phyloP scores from a whole-genome alignment of 2,113 vertebrate genomes.

The Sinocyclocheilus anophthalmus region DNA sequence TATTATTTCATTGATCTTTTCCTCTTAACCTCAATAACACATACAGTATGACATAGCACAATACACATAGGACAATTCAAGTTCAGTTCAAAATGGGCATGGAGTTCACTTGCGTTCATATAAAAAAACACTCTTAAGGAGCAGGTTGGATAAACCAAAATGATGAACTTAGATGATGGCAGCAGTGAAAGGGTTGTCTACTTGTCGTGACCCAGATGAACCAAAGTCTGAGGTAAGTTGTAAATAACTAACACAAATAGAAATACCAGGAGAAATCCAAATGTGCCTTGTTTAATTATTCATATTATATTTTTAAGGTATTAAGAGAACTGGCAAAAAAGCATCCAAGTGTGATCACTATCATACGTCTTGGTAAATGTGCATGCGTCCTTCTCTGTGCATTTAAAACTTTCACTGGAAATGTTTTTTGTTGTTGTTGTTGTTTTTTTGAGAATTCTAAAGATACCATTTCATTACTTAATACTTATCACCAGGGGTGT shows the following conservation, averaged over 20 bases:
- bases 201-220: constrained; percentile 62
- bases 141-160: background rate
- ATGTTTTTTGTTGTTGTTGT: too few species aligned
- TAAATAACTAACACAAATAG: background rate
- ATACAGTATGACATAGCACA: background rate
- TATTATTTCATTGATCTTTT: background rate
- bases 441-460: background rate
- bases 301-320: constrained; percentile 35
- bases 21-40: background rate
- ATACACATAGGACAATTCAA: background rate
- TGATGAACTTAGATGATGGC: constrained; percentile 44
- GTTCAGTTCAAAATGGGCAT: background rate
- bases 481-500: background rate
- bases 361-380: constrained; percentile 57
- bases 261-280: background rate
- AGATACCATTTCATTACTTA: background rate
- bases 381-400: background rate
- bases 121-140: background rate
- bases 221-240: constrained; percentile 58
- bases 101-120: background rate
- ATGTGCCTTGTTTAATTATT: background rate
- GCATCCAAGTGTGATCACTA: constrained; percentile 51
- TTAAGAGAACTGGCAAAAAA: constrained; percentile 58
- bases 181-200: constrained; percentile 23
- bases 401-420: background rate